Evolutionary conservation across 2,888 invertebrate genomes (phyloP).

Genomic region (Cosmorhoe ocellata): DNA sequence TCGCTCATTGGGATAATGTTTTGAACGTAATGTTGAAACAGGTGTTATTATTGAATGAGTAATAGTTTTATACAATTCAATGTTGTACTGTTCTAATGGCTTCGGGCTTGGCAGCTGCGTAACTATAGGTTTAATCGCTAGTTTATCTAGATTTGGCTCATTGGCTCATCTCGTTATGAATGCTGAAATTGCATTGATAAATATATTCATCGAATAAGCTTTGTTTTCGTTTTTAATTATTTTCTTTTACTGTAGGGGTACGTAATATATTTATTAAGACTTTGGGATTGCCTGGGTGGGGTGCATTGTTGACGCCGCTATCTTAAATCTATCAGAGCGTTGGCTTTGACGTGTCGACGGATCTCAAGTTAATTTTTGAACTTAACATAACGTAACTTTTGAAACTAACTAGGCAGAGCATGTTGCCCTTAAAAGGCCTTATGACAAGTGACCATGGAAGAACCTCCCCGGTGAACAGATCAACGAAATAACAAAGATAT

Average conservation of each 20-base stretch:
- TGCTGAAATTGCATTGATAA: background rate
- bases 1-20: slow-evolving; percentile 18
- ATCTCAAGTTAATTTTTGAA: no score
- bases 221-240: background rate
- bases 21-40: slow-evolving; percentile 27
- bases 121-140: slow-evolving; percentile 1
- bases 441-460: no score
- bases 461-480: no score
- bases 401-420: no score
- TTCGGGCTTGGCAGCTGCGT: slow-evolving; percentile 16
- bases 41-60: slow-evolving; percentile 27
- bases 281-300: no score
- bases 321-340: no score
- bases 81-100: slow-evolving; percentile 17
- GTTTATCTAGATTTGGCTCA: slow-evolving; percentile 16
- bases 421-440: no score
- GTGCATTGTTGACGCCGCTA: no score
- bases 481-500: no score
- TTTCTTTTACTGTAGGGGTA: background rate
- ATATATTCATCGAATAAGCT: background rate
- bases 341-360: no score
- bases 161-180: slow-evolving; percentile 1
- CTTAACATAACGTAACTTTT: no score
- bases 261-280: no score
- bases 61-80: slow-evolving; percentile 17